These are phyloP conservation scores for Chromis chromis DNA, from an alignment of 2,797 vertebrate genomes.

Conservation along the genomic window DNA sequence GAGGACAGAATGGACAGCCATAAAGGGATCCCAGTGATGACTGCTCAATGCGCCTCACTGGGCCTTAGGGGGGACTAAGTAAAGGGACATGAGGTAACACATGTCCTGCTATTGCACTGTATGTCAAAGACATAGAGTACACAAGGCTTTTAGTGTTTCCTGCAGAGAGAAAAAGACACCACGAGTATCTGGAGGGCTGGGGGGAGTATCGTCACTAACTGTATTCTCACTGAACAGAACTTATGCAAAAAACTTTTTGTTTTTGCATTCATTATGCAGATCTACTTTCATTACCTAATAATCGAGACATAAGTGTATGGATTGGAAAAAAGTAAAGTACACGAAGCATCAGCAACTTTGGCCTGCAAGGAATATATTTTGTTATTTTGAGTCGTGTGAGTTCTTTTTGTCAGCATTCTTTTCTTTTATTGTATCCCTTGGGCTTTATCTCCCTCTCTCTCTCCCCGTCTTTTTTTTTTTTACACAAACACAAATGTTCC, in stretches of 20 bases:
- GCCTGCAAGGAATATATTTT: constrained; percentile 67
- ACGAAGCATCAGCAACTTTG: constrained; percentile 69
- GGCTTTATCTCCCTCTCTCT: constrained; percentile 44
- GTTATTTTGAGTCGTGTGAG: constrained; percentile 48
- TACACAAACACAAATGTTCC: constrained; percentile 23
- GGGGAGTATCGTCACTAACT: constrained; percentile 4
- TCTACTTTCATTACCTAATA: constrained; percentile 56
- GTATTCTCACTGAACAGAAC: constrained; percentile 8
- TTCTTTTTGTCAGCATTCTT: constrained; percentile 67
- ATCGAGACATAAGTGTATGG: constrained; percentile 58
- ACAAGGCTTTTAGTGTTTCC: constrained; percentile 30
- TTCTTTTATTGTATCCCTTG: constrained; percentile 54
- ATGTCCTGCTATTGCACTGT: constrained; percentile 48
- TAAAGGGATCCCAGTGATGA: constrained; percentile 70
- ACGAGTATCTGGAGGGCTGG: not conserved
- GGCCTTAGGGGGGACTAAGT: constrained; percentile 57
- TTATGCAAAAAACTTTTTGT: constrained; percentile 26
- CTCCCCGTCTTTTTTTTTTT: constrained; percentile 12
- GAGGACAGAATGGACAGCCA: constrained; percentile 70
- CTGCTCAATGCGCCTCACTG: constrained; percentile 58
- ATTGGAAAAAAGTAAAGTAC: constrained; percentile 37
- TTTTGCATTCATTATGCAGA: constrained; percentile 53
- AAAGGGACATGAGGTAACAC: constrained; percentile 64
- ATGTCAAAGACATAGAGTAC: constrained; percentile 50
- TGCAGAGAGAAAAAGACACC: not conserved